Evolutionary conservation across 2,113 vertebrate species (phyloP).

Genomic region (Pristiophorus japonicus): DNA sequence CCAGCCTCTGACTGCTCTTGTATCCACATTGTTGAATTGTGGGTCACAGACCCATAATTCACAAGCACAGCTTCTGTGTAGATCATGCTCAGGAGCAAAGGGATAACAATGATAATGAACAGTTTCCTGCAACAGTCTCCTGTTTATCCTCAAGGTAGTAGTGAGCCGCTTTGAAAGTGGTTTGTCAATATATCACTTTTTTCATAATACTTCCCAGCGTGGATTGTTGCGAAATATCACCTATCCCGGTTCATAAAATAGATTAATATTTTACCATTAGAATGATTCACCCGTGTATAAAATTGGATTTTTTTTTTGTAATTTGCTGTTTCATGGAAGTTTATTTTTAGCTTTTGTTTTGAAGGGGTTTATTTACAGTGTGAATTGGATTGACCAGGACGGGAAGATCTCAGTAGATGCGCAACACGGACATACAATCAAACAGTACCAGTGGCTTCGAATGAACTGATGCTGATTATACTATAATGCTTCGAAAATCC

Average conservation of each 20-base stretch:
- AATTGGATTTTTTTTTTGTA: background rate
- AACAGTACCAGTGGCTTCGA: background rate
- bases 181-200: too few relatives aligned
- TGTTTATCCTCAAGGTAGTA: background rate
- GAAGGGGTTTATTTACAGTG: background rate
- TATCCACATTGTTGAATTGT: too few relatives aligned
- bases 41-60: background rate
- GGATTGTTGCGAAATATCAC: background rate
- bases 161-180: background rate
- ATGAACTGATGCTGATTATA: background rate
- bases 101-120: background rate
- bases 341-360: slow-evolving; percentile 6
- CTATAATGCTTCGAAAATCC: background rate
- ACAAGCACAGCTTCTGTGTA: background rate
- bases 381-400: background rate
- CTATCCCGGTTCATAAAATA: background rate
- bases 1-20: too few relatives aligned
- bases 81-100: background rate
- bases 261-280: background rate
- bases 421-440: background rate
- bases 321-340: background rate
- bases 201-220: background rate
- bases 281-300: background rate
- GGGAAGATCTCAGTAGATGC: background rate
- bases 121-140: background rate